These are phyloP conservation scores for Stenodema calcarata DNA, from an alignment of 2,888 invertebrate genomes.

Conservation along the genomic window DNA sequence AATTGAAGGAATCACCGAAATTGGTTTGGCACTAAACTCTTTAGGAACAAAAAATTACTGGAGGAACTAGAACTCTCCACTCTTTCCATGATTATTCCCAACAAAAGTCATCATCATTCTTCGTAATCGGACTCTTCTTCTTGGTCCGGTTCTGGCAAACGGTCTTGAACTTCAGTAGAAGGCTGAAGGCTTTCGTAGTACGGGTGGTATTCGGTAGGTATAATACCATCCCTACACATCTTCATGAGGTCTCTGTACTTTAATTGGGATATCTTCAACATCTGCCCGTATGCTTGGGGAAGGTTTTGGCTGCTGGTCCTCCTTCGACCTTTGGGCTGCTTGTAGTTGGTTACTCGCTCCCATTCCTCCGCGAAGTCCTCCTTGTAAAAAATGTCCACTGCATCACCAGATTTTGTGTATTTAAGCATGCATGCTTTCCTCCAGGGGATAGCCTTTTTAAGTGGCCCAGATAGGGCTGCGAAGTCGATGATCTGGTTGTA, in stretches of 20 bases:
- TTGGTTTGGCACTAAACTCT: conserved; percentile 14
- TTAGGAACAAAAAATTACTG: neutral
- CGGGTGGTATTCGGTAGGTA: conserved; percentile 19
- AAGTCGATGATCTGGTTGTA: conserved; percentile 9
- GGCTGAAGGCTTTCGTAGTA: neutral
- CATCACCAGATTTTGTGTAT: neutral
- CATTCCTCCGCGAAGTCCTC: neutral
- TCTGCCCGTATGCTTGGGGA: conserved; percentile 18
- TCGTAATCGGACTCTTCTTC: conserved; percentile 33
- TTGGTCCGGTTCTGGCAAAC: neutral
- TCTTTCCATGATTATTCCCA: conserved; percentile 9
- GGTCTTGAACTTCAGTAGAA: neutral
- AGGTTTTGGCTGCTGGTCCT: neutral
- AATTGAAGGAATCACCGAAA: conserved; percentile 17
- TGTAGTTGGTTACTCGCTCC: conserved; percentile 4
- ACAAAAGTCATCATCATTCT: neutral
- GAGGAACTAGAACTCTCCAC: neutral
- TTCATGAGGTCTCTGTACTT: conserved; percentile 27
- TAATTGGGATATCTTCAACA: neutral
- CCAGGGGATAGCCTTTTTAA: conserved; percentile 12
- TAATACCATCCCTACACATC: conserved; percentile 11
- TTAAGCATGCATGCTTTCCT: neutral
- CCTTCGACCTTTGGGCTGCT: conserved; percentile 3
- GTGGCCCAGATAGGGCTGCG: neutral
- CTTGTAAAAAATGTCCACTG: neutral